These are phyloP conservation scores for Timema cristinae DNA, from an alignment of 2,888 invertebrate genomes.

Conservation along the genomic window DNA sequence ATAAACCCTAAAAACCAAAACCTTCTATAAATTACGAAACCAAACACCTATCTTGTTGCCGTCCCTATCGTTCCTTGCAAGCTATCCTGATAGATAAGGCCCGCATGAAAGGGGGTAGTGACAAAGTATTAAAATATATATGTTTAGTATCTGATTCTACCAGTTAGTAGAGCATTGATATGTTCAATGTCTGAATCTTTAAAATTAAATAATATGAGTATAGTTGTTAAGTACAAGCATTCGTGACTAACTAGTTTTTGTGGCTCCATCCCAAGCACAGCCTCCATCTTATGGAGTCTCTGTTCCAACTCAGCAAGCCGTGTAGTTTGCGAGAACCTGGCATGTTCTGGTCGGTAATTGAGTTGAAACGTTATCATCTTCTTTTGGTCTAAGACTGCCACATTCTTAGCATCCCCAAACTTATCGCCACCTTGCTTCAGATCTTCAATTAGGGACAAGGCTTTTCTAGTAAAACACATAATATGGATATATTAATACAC, in stretches of 20 bases:
- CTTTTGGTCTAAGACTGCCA: neutral
- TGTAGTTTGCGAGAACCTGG: slow-evolving; percentile 68
- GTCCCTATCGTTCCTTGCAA: no score
- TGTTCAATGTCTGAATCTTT: neutral
- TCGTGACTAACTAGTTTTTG: slow-evolving; percentile 61
- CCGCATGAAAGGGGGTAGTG: no score
- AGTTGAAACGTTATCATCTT: slow-evolving; percentile 58
- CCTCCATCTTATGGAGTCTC: slow-evolving; percentile 78
- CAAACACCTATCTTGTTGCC: no score
- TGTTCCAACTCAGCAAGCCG: slow-evolving; percentile 83
- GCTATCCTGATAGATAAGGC: no score
- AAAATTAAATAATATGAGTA: neutral
- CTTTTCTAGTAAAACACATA: slow-evolving; percentile 48
- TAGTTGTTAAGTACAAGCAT: slow-evolving; percentile 38
- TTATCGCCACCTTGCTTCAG: slow-evolving; percentile 52
- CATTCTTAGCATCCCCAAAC: slow-evolving; percentile 21
- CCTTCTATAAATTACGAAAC: no score
- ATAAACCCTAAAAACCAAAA: no score
- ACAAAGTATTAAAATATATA: no score
- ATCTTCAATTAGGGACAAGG: slow-evolving; percentile 64
- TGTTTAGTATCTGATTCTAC: no score
- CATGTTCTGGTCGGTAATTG: slow-evolving; percentile 61
- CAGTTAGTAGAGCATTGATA: neutral
- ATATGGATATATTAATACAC: no score
- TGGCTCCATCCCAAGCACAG: slow-evolving; percentile 74